Evolutionary conservation across 2,797 vertebrate genomes (phyloP).

Genomic region (Carapus acus): DNA sequence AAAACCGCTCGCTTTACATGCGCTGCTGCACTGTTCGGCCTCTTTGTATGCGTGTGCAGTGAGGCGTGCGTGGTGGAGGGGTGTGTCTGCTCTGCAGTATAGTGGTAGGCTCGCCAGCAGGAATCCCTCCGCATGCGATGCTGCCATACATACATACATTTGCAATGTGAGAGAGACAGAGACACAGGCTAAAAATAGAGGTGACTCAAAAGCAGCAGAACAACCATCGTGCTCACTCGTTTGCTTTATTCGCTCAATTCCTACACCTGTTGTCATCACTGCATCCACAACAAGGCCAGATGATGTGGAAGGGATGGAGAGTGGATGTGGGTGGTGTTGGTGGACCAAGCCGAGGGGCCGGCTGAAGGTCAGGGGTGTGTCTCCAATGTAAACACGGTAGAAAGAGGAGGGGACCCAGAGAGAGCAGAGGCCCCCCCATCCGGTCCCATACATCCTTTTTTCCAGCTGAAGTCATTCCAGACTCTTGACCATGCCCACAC

Average conservation of each 20-base stretch:
- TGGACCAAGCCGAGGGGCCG: slow-evolving; percentile 33
- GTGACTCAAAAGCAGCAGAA: slow-evolving; percentile 11
- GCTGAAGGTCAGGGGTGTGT: slow-evolving; percentile 67
- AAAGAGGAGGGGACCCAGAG: slow-evolving; percentile 46
- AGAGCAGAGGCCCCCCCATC: slow-evolving; percentile 43
- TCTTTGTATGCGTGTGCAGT: slow-evolving; percentile 48
- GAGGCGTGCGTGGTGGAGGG: slow-evolving; percentile 60
- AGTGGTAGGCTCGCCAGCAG: slow-evolving; percentile 58
- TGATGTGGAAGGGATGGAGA: slow-evolving; percentile 28
- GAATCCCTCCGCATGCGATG: slow-evolving; percentile 50
- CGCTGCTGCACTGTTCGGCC: slow-evolving; percentile 32
- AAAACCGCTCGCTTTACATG: neutral
- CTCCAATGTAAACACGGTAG: slow-evolving; percentile 62
- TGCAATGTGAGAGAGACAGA: slow-evolving; percentile 38
- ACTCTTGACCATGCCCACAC: slow-evolving; percentile 5
- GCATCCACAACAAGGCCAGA: slow-evolving; percentile 11
- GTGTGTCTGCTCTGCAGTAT: slow-evolving; percentile 70
- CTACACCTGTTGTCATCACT: slow-evolving; percentile 7
- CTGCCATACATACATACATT: slow-evolving; percentile 51
- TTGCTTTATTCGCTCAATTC: neutral
- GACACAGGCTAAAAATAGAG: slow-evolving; percentile 26
- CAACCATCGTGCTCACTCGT: neutral
- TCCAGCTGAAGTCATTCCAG: slow-evolving; percentile 27
- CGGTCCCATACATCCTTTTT: slow-evolving; percentile 46
- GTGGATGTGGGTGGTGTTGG: slow-evolving; percentile 5